phyloP scores from a whole-genome alignment of 2,113 vertebrate genomes.

The Hippocampus zosterae region DNA sequence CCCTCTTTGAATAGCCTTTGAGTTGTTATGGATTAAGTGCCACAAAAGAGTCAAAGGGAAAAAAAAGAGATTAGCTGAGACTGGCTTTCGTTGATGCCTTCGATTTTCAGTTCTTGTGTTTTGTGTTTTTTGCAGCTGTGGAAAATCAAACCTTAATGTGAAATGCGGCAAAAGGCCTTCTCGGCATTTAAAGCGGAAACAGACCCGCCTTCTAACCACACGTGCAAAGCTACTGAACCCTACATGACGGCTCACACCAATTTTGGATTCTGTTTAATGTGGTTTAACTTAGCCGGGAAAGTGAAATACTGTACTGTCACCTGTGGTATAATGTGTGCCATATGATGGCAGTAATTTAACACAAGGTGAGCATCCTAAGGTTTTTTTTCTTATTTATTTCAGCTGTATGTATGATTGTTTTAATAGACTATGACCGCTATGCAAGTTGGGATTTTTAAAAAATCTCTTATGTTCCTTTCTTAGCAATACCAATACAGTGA shows the following conservation, averaged over 20 bases:
- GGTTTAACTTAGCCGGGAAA: background rate
- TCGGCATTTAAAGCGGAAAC: background rate
- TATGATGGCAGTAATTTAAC: background rate
- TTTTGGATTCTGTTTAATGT: background rate
- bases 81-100: background rate
- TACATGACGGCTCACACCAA: background rate
- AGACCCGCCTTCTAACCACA: background rate
- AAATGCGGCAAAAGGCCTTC: constrained; percentile 35
- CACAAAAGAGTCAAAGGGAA: too few relatives aligned
- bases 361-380: background rate
- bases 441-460: background rate
- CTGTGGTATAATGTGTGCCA: background rate
- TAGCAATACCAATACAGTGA: background rate
- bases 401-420: background rate
- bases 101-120: constrained; percentile 9
- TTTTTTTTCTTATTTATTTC: constrained; percentile 2
- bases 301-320: constrained; percentile 1
- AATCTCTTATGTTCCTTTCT: background rate
- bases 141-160: constrained; percentile 77
- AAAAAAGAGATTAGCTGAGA: background rate
- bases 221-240: constrained; percentile 71
- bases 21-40: too few relatives aligned
- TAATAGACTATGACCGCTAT: constrained; percentile 5
- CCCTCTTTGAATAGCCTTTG: too few relatives aligned
- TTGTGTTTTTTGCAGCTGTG: constrained; percentile 63